These are phyloP conservation scores for Gymnobelideus leadbeateri DNA, from an alignment of 2,113 vertebrate genomes.

Conservation along the genomic window DNA sequence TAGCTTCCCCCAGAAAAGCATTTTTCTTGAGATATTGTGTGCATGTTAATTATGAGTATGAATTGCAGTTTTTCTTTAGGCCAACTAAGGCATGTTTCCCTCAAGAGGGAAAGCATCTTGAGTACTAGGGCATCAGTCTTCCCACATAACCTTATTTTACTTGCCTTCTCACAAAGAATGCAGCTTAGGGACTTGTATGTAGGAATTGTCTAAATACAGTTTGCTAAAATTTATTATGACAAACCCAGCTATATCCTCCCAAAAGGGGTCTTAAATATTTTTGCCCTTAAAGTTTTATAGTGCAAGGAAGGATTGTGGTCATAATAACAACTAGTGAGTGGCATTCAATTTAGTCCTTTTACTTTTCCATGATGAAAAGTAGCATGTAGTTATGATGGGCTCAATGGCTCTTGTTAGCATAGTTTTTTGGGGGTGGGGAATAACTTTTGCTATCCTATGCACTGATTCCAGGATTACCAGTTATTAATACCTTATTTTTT, in stretches of 20 bases:
- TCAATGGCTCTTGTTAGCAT: neutral
- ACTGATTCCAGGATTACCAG: neutral
- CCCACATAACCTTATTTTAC: neutral
- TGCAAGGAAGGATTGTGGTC: neutral
- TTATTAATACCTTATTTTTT: neutral
- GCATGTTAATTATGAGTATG: slow-evolving; percentile 15
- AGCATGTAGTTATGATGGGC: neutral
- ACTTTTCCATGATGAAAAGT: slow-evolving; percentile 1
- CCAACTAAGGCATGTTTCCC: neutral
- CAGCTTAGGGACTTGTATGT: neutral
- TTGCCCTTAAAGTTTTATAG: neutral
- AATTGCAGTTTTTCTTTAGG: slow-evolving; percentile 44
- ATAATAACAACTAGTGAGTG: neutral
- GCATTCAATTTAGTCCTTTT: neutral
- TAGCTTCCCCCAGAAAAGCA: too few species aligned
- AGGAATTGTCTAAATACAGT: neutral
- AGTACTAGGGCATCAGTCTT: neutral
- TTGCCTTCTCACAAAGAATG: neutral
- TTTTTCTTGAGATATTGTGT: slow-evolving; percentile 10
- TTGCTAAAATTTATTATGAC: neutral
- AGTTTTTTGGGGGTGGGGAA: neutral
- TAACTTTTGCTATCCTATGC: neutral
- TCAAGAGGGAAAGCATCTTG: neutral
- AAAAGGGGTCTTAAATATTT: neutral
- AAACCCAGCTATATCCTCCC: neutral